Conservation (phyloP, 2,797 vertebrate species). For the Gobionotothen gibberifrons region DNA sequence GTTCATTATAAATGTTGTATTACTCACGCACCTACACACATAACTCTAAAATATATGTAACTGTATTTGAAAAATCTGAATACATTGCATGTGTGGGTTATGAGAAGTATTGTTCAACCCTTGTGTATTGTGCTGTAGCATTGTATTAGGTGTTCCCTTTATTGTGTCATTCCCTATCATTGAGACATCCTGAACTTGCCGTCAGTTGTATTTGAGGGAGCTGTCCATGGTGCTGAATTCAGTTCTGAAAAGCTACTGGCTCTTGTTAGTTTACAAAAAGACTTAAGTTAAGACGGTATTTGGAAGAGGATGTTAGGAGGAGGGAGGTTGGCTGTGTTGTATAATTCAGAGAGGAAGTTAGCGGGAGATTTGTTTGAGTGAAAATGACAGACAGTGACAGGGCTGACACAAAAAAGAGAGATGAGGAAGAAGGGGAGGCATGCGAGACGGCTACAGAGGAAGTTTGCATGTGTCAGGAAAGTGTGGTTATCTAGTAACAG, state of each 20-base stretch:
- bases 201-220: conserved; percentile 21
- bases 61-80: not conserved
- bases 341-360: conserved; percentile 33
- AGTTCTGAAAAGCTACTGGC: not conserved
- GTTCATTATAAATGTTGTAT: not conserved
- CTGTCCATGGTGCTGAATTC: conserved; percentile 58
- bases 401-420: not conserved
- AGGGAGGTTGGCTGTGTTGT: conserved; percentile 3
- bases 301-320: conserved; percentile 18
- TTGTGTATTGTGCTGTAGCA: not conserved
- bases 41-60: not conserved
- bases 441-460: conserved; percentile 9
- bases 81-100: too few relatives aligned
- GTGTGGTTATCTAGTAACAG: conserved; percentile 55
- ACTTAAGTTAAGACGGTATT: conserved; percentile 17
- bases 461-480: conserved; percentile 40
- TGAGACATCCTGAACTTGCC: not conserved
- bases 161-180: not conserved
- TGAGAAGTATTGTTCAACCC: not conserved
- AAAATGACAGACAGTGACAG: conserved; percentile 26
- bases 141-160: not conserved
- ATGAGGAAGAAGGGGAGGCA: not conserved
- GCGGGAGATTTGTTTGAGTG: conserved; percentile 27
- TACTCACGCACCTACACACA: not conserved
- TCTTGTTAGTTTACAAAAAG: conserved; percentile 19